Base-by-base conservation (phyloP, 2,888 invertebrate genomes). In the Dryocosmus kuriphilus region DNA sequence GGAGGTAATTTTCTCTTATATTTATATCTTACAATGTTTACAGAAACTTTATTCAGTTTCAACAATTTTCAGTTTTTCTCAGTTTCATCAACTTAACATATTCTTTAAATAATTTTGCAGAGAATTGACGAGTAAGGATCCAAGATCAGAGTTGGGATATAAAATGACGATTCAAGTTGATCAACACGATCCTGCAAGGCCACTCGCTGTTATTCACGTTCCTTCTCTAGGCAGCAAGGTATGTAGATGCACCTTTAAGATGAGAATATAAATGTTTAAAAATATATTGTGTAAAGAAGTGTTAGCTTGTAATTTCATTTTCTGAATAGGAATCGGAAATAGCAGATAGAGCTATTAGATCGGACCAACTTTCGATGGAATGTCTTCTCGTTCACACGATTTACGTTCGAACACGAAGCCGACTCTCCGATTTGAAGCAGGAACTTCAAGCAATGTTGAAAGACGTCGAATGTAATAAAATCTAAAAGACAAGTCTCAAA, bases 351-450 rank as follows among this genome's bases (percentile, higher is more conserved):
- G 97, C 97, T 19, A 95, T 97, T 61, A 94, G 97, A 85, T 97
- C 97, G 32, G 98, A 98, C 92, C 95, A 97, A 87, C 93, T 99
- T n/a, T 98, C 98, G 7, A 97, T 99, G 95, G 99, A 99, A 92
- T 95, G 98, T 55, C 93, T 99, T 75, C 93, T 99, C 55, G 98
- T 98, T 8, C 98, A 98, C 90, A 98, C 98, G 0, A 98, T 99
- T 85, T 98, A 99, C 89, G 96, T 98, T 77, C 94, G 99, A 84
- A 97, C 98, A 0, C 94, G 97, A 76, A 96, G 96, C 82, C 94
- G 98, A 62, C 93, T 98, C 19, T 94, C 94, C 57, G 97, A 98
- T 89, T 94, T 98, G 46, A 96, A 96, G 90, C 94, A 96, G 82
- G 94, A 96, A 87, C 92, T 97, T 74, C 95, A 95, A 86, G 94